Evolutionary conservation across 2,797 vertebrate species (phyloP), one percentile per base, ranked within the genome.

Genomic region (Thalassophryne amazonica): DNA sequence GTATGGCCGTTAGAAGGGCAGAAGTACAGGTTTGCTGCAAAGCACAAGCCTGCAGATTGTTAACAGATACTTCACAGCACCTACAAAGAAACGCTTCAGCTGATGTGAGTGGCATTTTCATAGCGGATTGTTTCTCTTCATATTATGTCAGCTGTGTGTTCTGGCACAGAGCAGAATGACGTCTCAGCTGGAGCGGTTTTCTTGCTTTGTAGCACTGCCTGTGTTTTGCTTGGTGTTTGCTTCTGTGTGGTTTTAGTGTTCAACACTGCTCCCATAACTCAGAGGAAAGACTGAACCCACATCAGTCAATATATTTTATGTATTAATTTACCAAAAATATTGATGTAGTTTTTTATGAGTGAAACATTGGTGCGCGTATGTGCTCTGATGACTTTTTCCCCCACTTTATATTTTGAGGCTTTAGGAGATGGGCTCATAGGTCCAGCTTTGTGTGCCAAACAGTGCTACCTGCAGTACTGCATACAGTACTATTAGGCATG

Each of bases 141-240:
- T 73, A 41, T 64, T 66, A n/a, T 62, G 49, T 37, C 72, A 69
- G 65, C 53, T 68, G 69, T 47, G 38, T 34, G 34, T 28, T 8
- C 40, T 47, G 34, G 16, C 53, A 31, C 43, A 7, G 41, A 48
- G 36, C 51, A 24, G 27, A 48, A 22, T 11, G 11, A 7, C 45
- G 34, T 55, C 20, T 69, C 42, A 15, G 12, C 24, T 39, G 33
- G 19, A 31, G 45, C 66, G 22, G 35, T 37, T 55, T 52, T 41
- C 14, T 29, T 53, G 27, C 52, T 74, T 32, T 66, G 14, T 37
- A 21, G 24, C 23, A 7, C 16, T 11, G 30, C 14, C 14, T 63
- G 31, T 65, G 40, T 71, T 56, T 35, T 30, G 41, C 36, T 28
- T 39, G 29, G 10, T 42, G 43, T 57, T 30, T 31, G 19, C 38